These are phyloP conservation scores for Halisarca cf. caerulea DNA, from an alignment of 37 sponge, comb jelly and placozoan genomes.

Conservation along the genomic window DNA sequence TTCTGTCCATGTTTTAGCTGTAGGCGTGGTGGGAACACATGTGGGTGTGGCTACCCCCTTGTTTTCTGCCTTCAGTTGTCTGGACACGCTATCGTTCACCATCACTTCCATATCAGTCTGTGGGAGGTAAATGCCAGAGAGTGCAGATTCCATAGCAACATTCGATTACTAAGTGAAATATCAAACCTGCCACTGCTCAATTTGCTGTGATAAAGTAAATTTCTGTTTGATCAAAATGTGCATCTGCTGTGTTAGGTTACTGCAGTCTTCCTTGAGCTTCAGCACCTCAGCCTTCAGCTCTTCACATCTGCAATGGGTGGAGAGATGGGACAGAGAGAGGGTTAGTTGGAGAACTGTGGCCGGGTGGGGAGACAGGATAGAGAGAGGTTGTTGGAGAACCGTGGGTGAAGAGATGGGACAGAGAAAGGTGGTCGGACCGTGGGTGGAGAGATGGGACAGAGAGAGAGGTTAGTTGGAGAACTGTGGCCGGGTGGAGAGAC, in stretches of 20 bases:
- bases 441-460: no score
- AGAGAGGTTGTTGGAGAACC: no score
- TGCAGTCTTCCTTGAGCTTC: constrained; percentile 5
- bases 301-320: constrained; percentile 24
- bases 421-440: no score
- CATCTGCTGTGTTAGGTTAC: constrained; percentile 40
- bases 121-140: background rate
- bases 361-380: no score
- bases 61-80: constrained; percentile 27
- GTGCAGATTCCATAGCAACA: background rate
- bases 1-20: background rate
- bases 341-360: background rate
- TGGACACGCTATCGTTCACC: constrained; percentile 21
- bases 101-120: constrained; percentile 24
- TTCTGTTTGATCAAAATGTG: constrained; percentile 55
- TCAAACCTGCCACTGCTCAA: constrained; percentile 65
- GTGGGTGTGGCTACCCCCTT: background rate
- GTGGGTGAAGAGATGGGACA: no score
- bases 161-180: background rate
- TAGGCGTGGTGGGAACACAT: background rate
- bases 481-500: no score
- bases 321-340: background rate
- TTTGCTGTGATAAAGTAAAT: constrained; percentile 43
- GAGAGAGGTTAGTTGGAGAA: no score
- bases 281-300: constrained; percentile 15